Conservation (phyloP, 2,888 invertebrate species). For the Didymodactylos carnosus region DNA sequence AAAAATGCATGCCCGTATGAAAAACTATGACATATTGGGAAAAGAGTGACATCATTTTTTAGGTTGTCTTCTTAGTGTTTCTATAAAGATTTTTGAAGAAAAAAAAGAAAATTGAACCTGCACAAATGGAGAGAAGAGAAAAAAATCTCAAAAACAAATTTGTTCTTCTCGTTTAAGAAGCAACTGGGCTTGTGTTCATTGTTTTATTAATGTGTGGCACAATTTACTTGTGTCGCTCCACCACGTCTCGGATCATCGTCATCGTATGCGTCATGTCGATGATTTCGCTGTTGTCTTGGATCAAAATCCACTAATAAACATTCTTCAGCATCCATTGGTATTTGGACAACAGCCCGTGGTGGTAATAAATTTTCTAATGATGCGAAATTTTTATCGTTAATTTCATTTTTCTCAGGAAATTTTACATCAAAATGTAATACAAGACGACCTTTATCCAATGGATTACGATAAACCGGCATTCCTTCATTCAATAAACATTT, state of each 20-base stretch:
- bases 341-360: conserved; percentile 40
- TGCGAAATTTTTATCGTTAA: background rate
- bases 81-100: too few species aligned
- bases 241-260: background rate
- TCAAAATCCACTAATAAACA: conserved; percentile 53
- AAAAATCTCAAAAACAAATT: too few species aligned
- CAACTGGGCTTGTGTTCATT: too few species aligned
- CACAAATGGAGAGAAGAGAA: too few species aligned
- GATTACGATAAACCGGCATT: conserved; percentile 66
- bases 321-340: conserved; percentile 62
- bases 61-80: too few species aligned
- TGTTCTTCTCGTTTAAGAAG: too few species aligned
- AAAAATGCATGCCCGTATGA: too few species aligned
- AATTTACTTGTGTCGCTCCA: background rate
- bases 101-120: too few species aligned
- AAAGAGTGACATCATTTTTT: too few species aligned
- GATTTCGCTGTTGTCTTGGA: conserved; percentile 46
- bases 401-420: conserved; percentile 49
- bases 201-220: background rate
- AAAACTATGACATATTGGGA: too few species aligned
- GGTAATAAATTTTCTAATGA: conserved; percentile 26
- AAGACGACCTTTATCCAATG: conserved; percentile 65
- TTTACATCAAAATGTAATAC: conserved; percentile 63
- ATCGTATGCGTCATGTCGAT: conserved; percentile 5
- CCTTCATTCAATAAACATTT: conserved; percentile 64